Evolutionary conservation across 2,797 vertebrate species (phyloP).

Genomic region (Phrynocephalus forsythii): DNA sequence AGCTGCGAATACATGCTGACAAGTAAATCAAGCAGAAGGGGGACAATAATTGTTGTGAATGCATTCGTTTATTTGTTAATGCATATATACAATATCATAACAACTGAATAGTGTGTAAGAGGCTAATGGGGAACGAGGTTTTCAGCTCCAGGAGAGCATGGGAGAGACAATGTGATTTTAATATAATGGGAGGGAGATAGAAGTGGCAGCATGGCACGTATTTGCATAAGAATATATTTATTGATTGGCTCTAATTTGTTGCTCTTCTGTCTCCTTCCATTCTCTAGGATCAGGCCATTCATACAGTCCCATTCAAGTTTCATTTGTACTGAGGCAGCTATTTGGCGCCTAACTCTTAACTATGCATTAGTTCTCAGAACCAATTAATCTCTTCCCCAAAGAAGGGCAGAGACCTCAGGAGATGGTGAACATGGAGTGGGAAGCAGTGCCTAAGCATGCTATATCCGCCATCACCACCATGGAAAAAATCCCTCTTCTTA

Average conservation of each 20-base stretch:
- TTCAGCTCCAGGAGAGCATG: slow-evolving; percentile 63
- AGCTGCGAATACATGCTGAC: slow-evolving; percentile 67
- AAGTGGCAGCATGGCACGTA: slow-evolving; percentile 1
- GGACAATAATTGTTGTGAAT: slow-evolving; percentile 68
- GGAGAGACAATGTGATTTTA: slow-evolving; percentile 45
- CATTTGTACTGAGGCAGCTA: too few relatives aligned
- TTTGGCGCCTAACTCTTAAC: background rate
- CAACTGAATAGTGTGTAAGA: slow-evolving; percentile 60
- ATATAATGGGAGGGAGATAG: background rate
- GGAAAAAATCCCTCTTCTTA: background rate
- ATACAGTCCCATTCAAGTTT: background rate
- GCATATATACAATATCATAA: slow-evolving; percentile 68
- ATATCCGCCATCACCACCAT: too few relatives aligned
- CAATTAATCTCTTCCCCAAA: background rate
- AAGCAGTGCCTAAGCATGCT: background rate
- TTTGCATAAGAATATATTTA: slow-evolving; percentile 3
- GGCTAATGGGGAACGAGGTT: slow-evolving; percentile 59
- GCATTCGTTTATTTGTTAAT: slow-evolving; percentile 68
- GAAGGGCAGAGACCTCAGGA: too few relatives aligned
- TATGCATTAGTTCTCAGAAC: background rate
- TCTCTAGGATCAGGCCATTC: background rate
- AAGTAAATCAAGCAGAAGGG: slow-evolving; percentile 72
- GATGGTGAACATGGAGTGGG: background rate
- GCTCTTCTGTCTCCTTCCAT: background rate
- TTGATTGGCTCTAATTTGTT: background rate